Evolutionary conservation across 2,888 invertebrate species (phyloP).

Genomic region (Augochlorella aurata): DNA sequence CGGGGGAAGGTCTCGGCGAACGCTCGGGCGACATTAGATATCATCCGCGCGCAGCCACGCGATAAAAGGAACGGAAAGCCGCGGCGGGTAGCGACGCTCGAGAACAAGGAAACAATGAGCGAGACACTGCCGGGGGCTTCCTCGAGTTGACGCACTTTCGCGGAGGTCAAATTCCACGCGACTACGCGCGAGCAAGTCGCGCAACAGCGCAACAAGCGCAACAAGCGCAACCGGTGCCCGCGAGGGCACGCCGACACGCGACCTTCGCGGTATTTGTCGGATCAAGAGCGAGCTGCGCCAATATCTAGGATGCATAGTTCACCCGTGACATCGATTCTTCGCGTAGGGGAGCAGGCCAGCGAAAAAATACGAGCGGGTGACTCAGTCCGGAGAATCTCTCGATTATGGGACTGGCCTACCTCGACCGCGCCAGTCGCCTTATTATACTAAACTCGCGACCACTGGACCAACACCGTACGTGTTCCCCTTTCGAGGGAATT

Average conservation of each 20-base stretch:
- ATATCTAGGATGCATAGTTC: constrained; percentile 58
- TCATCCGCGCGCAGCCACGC: constrained; percentile 28
- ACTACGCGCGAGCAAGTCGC: constrained; percentile 35
- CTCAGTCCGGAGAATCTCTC: constrained; percentile 37
- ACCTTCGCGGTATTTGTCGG: constrained; percentile 68
- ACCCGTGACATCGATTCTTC: constrained; percentile 11
- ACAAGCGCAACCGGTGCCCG: constrained; percentile 16
- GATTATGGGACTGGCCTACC: not conserved
- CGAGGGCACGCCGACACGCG: constrained; percentile 57
- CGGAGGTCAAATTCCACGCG: constrained; percentile 72
- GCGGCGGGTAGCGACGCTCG: constrained; percentile 11
- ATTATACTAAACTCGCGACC: too few species aligned
- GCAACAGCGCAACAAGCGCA: not conserved
- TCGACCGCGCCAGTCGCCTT: too few species aligned
- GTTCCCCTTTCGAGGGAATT: too few species aligned
- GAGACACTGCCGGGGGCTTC: constrained; percentile 39
- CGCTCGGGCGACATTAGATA: constrained; percentile 47
- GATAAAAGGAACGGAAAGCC: constrained; percentile 41
- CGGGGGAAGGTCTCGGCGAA: constrained; percentile 47
- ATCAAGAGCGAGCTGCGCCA: constrained; percentile 64
- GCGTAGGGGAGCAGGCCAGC: not conserved
- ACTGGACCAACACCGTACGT: too few species aligned
- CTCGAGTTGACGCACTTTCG: constrained; percentile 67
- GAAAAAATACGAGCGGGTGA: constrained; percentile 12
- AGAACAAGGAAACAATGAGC: constrained; percentile 61